Conservation (phyloP, 2,113 vertebrate genomes). For the Myiozetetes cayanensis region DNA sequence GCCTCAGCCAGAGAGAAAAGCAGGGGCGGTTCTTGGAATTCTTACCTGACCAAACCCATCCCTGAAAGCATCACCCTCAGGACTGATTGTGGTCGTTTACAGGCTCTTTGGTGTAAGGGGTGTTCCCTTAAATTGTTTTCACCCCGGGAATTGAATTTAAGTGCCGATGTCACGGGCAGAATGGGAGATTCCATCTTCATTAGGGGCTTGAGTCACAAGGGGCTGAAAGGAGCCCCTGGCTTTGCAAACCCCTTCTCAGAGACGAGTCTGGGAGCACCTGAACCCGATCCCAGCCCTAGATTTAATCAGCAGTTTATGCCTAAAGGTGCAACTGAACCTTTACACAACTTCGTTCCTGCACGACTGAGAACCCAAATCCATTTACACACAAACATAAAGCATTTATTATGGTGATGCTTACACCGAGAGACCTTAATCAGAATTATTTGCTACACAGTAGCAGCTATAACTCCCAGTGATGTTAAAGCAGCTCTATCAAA, state of each 20-base stretch:
- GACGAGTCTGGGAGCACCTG: neutral
- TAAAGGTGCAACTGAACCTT: neutral
- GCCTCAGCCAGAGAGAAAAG: neutral
- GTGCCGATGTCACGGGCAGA: fast-evolving
- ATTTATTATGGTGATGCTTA: neutral
- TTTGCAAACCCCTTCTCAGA: neutral
- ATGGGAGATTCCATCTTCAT: neutral
- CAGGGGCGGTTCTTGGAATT: neutral
- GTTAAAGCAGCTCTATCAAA: neutral
- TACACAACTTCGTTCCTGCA: neutral
- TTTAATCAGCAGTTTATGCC: neutral
- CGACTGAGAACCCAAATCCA: neutral
- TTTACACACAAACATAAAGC: neutral
- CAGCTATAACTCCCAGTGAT: neutral
- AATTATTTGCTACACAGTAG: neutral
- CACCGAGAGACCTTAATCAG: neutral
- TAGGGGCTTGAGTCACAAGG: neutral
- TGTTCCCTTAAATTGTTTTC: neutral
- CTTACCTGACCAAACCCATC: neutral
- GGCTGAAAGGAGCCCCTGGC: neutral
- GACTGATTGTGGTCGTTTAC: neutral
- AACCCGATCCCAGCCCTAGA: neutral
- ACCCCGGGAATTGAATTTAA: neutral
- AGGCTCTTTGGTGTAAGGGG: neutral
- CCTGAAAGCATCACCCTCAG: neutral